These are phyloP conservation scores for Cheilosia variabilis DNA, from an alignment of 2,888 invertebrate species.

Conservation along the genomic window DNA sequence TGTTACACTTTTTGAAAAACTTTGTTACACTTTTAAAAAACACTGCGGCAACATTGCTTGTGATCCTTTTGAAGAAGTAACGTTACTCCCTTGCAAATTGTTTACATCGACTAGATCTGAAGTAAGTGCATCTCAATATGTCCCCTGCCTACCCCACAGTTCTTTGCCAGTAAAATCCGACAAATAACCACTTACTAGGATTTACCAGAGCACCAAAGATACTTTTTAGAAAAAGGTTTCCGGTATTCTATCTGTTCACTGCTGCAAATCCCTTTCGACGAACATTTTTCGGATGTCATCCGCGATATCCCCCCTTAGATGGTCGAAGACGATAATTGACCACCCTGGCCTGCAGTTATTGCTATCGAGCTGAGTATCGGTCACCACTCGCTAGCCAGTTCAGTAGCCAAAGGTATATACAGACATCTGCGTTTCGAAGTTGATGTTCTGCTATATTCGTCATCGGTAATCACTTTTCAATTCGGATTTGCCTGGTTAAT, in stretches of 20 bases:
- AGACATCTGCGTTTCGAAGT: background rate
- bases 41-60: too few relatives aligned
- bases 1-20: too few relatives aligned
- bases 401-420: background rate
- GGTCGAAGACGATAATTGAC: background rate
- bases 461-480: slow-evolving; percentile 66
- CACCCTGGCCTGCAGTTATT: slow-evolving; percentile 9
- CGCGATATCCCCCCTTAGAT: background rate
- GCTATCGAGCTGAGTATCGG: slow-evolving; percentile 17
- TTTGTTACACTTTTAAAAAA: too few relatives aligned
- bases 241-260: background rate
- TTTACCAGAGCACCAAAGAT: background rate
- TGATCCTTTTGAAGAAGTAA: too few relatives aligned
- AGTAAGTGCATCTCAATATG: background rate
- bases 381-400: background rate
- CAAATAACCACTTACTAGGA: background rate
- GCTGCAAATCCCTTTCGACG: background rate
- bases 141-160: background rate
- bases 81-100: too few relatives aligned
- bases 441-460: background rate
- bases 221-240: slow-evolving; percentile 4
- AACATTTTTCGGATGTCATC: slow-evolving; percentile 38
- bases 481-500: slow-evolving; percentile 65
- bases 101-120: background rate
- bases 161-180: background rate